Conservation (phyloP, 2,113 vertebrate species). For the Globicephala melas region DNA sequence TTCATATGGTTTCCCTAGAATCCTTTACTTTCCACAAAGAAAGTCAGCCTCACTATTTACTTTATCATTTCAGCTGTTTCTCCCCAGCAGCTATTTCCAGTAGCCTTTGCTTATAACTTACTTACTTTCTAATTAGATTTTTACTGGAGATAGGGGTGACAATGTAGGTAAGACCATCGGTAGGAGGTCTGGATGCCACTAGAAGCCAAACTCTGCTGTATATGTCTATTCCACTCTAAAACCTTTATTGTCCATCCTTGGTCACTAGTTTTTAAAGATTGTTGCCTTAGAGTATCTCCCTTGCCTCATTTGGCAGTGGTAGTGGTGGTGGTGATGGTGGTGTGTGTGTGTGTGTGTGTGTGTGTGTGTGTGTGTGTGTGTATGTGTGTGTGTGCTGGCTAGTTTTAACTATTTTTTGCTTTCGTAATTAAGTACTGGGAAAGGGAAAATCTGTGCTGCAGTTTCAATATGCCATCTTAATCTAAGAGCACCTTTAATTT, state of each 20-base stretch:
- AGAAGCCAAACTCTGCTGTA: background rate
- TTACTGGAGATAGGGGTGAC: background rate
- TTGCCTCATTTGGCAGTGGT: background rate
- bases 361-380: too few relatives aligned
- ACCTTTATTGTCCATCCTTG: background rate
- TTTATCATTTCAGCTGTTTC: background rate
- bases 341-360: fast-evolving
- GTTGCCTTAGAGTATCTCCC: background rate
- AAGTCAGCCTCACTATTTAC: background rate
- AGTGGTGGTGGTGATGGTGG: background rate
- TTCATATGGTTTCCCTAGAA: background rate
- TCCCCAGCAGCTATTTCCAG: background rate
- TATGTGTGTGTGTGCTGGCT: fast-evolving
- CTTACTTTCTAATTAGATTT: background rate
- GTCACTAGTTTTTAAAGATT: background rate
- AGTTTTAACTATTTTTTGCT: background rate
- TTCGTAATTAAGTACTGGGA: background rate
- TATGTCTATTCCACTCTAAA: background rate
- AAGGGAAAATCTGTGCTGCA: background rate
- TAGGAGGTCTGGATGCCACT: background rate
- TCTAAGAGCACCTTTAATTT: background rate
- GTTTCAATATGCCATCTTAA: background rate
- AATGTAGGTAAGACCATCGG: background rate
- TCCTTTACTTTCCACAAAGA: background rate
- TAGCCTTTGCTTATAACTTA: background rate